Evolutionary conservation across 1,140 invertebrate genomes (phyloP).

Genomic region (Papilio polyxenes): DNA sequence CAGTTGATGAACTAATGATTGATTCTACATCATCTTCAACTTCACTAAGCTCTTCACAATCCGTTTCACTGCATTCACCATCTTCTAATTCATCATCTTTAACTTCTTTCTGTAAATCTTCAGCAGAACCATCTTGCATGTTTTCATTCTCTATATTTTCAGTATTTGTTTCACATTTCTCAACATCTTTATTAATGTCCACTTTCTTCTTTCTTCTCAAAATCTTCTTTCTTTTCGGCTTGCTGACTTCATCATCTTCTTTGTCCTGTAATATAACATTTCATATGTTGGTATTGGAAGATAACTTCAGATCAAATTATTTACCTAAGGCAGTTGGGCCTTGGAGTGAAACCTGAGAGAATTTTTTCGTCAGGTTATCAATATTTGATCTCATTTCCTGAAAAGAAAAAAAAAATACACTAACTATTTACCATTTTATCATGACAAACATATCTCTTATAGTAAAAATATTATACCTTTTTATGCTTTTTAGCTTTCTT

Average conservation of each 20-base stretch:
- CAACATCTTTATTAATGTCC: conserved; percentile 39
- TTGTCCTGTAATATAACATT: conserved; percentile 78
- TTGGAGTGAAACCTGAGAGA: conserved; percentile 82
- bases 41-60: conserved; percentile 54
- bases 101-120: conserved; percentile 17
- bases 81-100: conserved; percentile 77
- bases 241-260: conserved; percentile 49
- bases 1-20: conserved; percentile 61
- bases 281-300: conserved; percentile 67
- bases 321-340: conserved; percentile 82
- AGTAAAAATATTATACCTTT: conserved; percentile 52
- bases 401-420: conserved; percentile 60
- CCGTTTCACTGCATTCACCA: conserved; percentile 84
- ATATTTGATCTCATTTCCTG: conserved; percentile 78
- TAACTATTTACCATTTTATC: too few species aligned
- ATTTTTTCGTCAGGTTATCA: conserved; percentile 82
- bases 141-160: conserved; percentile 43
- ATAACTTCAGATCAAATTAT: conserved; percentile 68
- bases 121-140: background rate
- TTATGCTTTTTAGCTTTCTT: conserved; percentile 71
- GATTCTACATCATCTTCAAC: conserved; percentile 52
- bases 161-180: conserved; percentile 39
- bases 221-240: conserved; percentile 58
- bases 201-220: conserved; percentile 48
- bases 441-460: too few species aligned